Evolutionary conservation across 1,140 invertebrate genomes (phyloP).

Genomic region (Tribolium madens): DNA sequence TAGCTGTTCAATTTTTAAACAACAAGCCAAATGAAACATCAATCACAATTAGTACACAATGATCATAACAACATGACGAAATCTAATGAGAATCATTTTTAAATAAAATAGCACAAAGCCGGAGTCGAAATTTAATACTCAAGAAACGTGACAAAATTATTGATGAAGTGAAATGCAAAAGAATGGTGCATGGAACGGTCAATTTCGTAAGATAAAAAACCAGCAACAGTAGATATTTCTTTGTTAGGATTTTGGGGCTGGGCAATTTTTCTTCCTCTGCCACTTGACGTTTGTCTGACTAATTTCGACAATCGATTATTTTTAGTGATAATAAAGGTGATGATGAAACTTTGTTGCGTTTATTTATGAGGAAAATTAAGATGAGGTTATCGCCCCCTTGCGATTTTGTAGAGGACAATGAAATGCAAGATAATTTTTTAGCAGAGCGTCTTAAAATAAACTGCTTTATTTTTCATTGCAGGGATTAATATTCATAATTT

Average conservation of each 20-base stretch:
- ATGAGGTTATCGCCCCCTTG: conserved; percentile 42
- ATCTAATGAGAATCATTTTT: not conserved
- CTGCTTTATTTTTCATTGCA: conserved; percentile 49
- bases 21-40: conserved; percentile 7
- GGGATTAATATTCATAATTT: conserved; percentile 51
- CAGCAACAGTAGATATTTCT: conserved; percentile 6
- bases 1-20: conserved; percentile 6
- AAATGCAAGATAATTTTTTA: conserved; percentile 48
- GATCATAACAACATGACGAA: not conserved
- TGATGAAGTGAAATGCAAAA: not conserved
- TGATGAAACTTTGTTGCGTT: conserved; percentile 11
- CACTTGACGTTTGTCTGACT: not conserved
- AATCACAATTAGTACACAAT: conserved; percentile 24
- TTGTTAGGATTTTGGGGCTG: not conserved
- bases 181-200: not conserved
- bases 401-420: conserved; percentile 44
- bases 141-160: not conserved
- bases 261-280: not conserved
- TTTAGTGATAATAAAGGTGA: not conserved
- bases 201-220: conserved; percentile 7
- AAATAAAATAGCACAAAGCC: not conserved
- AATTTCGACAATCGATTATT: not conserved
- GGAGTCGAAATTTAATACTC: not conserved
- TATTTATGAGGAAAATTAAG: conserved; percentile 46
- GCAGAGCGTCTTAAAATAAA: conserved; percentile 43